Evolutionary conservation across 2,113 vertebrate genomes (phyloP).

Genomic region (Ornithorhynchus anatinus): DNA sequence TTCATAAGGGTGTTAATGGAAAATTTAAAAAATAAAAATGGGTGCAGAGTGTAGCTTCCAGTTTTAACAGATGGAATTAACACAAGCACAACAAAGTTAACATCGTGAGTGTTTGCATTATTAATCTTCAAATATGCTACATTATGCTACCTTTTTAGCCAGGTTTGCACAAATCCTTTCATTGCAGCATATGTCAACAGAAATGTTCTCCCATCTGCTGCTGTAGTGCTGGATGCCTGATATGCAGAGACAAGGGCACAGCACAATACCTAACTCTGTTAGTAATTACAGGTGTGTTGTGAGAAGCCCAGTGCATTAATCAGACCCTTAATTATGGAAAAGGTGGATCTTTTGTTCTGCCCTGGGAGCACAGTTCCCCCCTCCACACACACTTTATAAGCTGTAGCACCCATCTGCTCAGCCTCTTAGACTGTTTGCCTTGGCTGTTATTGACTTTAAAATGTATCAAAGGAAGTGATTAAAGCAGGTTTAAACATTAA

Average conservation of each 20-base stretch:
- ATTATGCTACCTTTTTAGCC: constrained; percentile 59
- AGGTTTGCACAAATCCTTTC: constrained; percentile 71
- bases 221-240: constrained; percentile 61
- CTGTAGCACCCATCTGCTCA: constrained; percentile 82
- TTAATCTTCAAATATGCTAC: constrained; percentile 63
- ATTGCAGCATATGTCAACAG: constrained; percentile 78
- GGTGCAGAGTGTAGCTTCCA: constrained; percentile 9
- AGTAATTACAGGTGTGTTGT: constrained; percentile 82
- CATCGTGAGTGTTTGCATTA: constrained; percentile 60
- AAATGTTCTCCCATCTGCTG: constrained; percentile 82
- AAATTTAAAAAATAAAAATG: background rate
- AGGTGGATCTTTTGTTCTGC: constrained; percentile 85
- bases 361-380: constrained; percentile 49
- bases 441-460: constrained; percentile 73
- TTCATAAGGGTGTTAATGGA: constrained; percentile 6
- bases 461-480: constrained; percentile 76
- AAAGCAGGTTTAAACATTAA: constrained; percentile 82
- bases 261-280: constrained; percentile 71
- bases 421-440: constrained; percentile 74
- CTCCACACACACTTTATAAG: constrained; percentile 71
- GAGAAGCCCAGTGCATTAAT: constrained; percentile 68
- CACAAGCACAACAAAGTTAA: constrained; percentile 55
- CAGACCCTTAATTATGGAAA: constrained; percentile 72
- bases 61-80: constrained; percentile 65
- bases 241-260: constrained; percentile 48